These are phyloP conservation scores for Gymnorhina tibicen DNA, from an alignment of 2,113 vertebrate species.

Conservation along the genomic window DNA sequence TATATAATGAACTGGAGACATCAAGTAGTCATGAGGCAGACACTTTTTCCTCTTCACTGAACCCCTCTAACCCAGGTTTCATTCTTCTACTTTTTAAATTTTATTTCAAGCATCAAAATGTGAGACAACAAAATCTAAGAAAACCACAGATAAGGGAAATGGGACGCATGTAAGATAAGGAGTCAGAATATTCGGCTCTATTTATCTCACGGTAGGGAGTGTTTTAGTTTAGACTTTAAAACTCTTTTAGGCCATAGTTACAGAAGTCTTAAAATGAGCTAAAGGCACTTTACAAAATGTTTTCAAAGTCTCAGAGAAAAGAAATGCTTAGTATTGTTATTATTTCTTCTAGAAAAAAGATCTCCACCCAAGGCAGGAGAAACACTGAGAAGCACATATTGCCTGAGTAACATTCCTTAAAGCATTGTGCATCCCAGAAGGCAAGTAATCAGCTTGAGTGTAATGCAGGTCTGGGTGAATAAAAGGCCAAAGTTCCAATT, in stretches of 20 bases:
- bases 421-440: neutral
- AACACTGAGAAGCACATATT: neutral
- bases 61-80: neutral
- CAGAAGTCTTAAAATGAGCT: neutral
- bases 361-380: neutral
- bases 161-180: neutral
- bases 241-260: neutral
- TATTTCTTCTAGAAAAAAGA: neutral
- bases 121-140: neutral
- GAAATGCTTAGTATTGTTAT: neutral
- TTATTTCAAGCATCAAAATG: neutral
- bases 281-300: neutral
- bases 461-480: neutral
- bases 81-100: neutral
- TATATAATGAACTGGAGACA: neutral
- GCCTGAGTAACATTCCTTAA: neutral
- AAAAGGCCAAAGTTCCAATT: neutral
- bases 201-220: neutral
- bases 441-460: neutral
- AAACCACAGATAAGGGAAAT: neutral
- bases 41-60: neutral
- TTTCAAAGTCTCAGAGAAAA: neutral
- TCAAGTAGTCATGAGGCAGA: neutral
- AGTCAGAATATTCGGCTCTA: neutral
- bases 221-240: neutral